phyloP scores from a whole-genome alignment of 2,113 vertebrate genomes.

The Plestiodon gilberti region DNA sequence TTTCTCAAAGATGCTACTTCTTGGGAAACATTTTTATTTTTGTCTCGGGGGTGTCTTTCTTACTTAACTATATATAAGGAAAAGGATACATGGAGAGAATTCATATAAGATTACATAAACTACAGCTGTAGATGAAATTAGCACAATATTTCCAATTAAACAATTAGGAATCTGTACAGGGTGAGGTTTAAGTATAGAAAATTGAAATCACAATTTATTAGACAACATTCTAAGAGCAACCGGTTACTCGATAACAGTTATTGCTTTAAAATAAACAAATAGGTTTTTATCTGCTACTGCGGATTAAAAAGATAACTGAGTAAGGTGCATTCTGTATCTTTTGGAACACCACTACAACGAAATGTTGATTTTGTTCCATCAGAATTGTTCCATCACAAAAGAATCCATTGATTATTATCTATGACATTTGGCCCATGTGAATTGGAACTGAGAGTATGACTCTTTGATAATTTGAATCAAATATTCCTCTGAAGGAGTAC shows the following conservation, averaged over 20 bases:
- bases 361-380: not conserved
- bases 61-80: not conserved
- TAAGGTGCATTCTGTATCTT: not conserved
- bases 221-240: too few species aligned
- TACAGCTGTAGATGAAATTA: not conserved
- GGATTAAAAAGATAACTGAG: not conserved
- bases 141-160: slow-evolving; percentile 2
- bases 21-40: not conserved
- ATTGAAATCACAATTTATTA: not conserved
- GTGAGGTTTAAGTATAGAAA: not conserved
- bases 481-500: not conserved
- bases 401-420: not conserved
- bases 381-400: not conserved
- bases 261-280: not conserved
- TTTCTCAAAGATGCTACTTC: slow-evolving; percentile 35
- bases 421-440: not conserved
- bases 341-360: not conserved
- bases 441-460: not conserved
- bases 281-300: slow-evolving; percentile 8
- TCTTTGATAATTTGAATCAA: not conserved
- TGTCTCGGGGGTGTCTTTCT: slow-evolving; percentile 22
- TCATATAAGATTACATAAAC: slow-evolving; percentile 35
- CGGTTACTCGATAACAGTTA: too few species aligned
- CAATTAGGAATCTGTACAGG: not conserved
- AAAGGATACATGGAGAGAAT: slow-evolving; percentile 5